Conservation (phyloP, 1,140 invertebrate species). For the Archivesica marissinica region DNA sequence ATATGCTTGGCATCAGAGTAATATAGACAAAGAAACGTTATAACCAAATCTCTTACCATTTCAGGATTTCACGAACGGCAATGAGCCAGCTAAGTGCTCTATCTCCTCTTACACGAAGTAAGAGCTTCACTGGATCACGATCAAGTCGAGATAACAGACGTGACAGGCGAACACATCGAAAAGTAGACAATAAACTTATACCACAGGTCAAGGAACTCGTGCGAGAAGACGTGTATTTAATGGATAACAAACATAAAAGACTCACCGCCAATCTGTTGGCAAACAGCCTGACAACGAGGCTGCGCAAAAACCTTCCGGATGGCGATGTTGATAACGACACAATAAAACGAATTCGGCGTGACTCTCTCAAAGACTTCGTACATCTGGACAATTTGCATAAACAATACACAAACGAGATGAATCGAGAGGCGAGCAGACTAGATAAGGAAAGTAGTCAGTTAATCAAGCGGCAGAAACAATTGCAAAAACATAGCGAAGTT, state of each 20-base stretch:
- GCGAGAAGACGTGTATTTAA: slow-evolving; percentile 68
- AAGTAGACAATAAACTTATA: neutral
- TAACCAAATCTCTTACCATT: too few species aligned
- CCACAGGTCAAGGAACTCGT: slow-evolving; percentile 41
- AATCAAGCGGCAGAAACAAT: slow-evolving; percentile 67
- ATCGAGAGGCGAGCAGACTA: slow-evolving; percentile 63
- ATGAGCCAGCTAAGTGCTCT: slow-evolving; percentile 23
- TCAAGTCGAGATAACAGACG: slow-evolving; percentile 8
- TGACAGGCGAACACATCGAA: neutral
- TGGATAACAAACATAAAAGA: slow-evolving; percentile 64
- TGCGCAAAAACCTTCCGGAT: slow-evolving; percentile 66
- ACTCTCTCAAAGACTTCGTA: slow-evolving; percentile 67
- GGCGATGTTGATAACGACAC: slow-evolving; percentile 51
- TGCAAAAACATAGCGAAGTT: slow-evolving; percentile 66
- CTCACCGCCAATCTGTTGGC: slow-evolving; percentile 68
- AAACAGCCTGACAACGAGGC: slow-evolving; percentile 71
- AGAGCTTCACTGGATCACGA: neutral
- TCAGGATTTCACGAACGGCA: neutral
- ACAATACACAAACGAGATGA: slow-evolving; percentile 67
- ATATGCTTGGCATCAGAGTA: too few species aligned
- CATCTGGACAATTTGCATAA: slow-evolving; percentile 68
- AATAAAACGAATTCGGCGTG: slow-evolving; percentile 65
- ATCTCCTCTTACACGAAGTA: neutral
- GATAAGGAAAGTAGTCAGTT: slow-evolving; percentile 65
- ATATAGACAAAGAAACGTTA: too few species aligned